Evolutionary conservation across 2,113 vertebrate species (phyloP), one percentile per base, ranked within the genome.

Genomic region (Callospermophilus lateralis): DNA sequence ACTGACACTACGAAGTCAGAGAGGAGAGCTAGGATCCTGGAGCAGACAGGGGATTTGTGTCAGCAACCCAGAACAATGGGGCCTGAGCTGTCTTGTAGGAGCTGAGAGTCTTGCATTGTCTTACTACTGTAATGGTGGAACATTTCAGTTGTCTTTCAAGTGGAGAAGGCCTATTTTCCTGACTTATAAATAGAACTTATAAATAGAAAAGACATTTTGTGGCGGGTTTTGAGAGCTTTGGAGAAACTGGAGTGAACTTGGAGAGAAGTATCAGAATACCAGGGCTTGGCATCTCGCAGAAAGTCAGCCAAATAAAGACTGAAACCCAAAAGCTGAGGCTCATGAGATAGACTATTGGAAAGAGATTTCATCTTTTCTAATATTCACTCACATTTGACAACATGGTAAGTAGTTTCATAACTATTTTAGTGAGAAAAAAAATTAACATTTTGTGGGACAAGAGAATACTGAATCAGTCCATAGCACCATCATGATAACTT

Each of bases 381-480:
- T 78, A 28, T 63, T 74, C 12, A 78, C n/a, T 78, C 22, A n/a
- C 17, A 55, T 79, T 81, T 81, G 48, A 81, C 58, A 67, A 89
- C 70, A 28, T 67, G 55, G 53, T 61, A 58, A 39, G 32, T 73
- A 12, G 13, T 37, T 73, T 85, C 74, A 76, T 93, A 94, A 37
- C n/a, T 70, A 15, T 39, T 86, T 91, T 12, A 93, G 77, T 45
- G 83, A 42, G 20, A 74, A 39, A 90, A 90, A 68, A 70, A 65
- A 93, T 34, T 84, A 58, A 51, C 48, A 73, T 84, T 94, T 95
- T 95, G 85, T 84, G 48, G 81, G 72, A 78, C 16, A 55, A 89
- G 17, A 90, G 39, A 90, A 87, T 55, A 39, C 84, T 45, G 48
- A 92, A 84, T 63, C 53, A 93, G 53, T n/a, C 39, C 76, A 72